phyloP scores from a whole-genome alignment of 2,113 vertebrate species.

The Rhizomys pruinosus region DNA sequence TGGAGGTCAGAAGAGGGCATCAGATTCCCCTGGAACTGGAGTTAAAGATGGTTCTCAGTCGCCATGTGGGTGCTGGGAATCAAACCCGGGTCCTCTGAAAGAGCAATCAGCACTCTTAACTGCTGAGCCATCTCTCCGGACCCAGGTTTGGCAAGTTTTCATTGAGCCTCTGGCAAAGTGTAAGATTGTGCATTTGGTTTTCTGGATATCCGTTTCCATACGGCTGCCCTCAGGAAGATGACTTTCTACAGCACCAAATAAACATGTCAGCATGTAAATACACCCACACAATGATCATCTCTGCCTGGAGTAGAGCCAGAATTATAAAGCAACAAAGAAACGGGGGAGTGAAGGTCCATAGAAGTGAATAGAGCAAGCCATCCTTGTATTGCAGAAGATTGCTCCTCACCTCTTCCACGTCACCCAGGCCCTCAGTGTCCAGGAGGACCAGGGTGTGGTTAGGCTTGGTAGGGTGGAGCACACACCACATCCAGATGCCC shows the following conservation, averaged over 20 bases:
- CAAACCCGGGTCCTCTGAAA: too few relatives aligned
- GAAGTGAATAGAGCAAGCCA: background rate
- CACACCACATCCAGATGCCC: slow-evolving; percentile 86
- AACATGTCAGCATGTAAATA: background rate
- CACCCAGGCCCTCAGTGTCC: slow-evolving; percentile 81
- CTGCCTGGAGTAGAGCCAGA: background rate
- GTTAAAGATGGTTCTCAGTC: too few relatives aligned
- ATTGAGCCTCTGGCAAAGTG: background rate
- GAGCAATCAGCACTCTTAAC: too few relatives aligned
- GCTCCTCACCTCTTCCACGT: slow-evolving; percentile 80
- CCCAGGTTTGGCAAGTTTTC: too few relatives aligned
- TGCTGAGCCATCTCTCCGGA: too few relatives aligned
- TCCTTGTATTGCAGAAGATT: background rate
- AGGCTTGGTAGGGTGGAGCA: slow-evolving; percentile 73
- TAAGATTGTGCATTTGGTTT: background rate
- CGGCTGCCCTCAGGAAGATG: background rate
- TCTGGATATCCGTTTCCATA: background rate
- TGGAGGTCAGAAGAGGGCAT: too few relatives aligned
- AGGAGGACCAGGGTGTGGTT: slow-evolving; percentile 79
- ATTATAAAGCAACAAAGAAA: background rate
- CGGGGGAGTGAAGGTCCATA: accelerated
- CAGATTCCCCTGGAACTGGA: too few relatives aligned
- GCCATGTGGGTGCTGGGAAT: too few relatives aligned
- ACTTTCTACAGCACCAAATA: background rate
- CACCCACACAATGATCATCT: background rate